Base-by-base conservation (phyloP, 2,113 vertebrate genomes). In the Amia ocellicauda region DNA sequence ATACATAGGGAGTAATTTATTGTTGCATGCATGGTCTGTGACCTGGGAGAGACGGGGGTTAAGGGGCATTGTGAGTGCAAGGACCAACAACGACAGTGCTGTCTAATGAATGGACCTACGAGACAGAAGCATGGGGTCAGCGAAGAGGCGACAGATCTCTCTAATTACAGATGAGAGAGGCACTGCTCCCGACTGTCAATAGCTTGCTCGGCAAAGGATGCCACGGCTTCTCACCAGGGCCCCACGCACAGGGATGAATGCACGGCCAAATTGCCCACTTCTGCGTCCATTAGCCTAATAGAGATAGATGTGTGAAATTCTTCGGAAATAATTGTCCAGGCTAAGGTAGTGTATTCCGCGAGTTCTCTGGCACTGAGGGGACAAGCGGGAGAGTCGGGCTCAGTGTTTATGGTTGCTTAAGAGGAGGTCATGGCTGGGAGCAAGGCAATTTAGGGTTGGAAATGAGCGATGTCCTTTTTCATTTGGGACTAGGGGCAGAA, bases 401-500 rank as follows among this genome's bases (percentile, higher is more conserved):
- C 14, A 40, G 7, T 66, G 74, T 73, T 56, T 56, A 71, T 70
- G 69, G 78, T 84, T 79, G 83, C 82, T 86, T 78, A 81, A 60
- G 77, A 77, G 74, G 67, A 77, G 87, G 88, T 89, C 87, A 87
- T 69, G 75, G 78, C 84, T 82, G 85, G 85, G 85, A 86, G 83
- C 77, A 78, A 87, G 81, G 87, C 86, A 89, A 89, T 90, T 86
- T 87, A 80, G 84, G 81, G 79, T 80, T 84, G 83, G 80, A 88
- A 88, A 90, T 87, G 87, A 89, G 80, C 74, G 74, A 86, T 81
- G 85, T 88, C 83, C 82, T 80, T 80, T 83, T 76, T 85, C 79
- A 81, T 89, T 90, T 85, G 80, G 82, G 81, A 62, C 65, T 72
- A 62, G 61, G 17, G 68, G 65, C 77, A 73, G 71, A 78, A 31